Evolutionary conservation across 2,797 vertebrate species (phyloP), one percentile per base, ranked within the genome.

Genomic region (Decapterus maruadsi): DNA sequence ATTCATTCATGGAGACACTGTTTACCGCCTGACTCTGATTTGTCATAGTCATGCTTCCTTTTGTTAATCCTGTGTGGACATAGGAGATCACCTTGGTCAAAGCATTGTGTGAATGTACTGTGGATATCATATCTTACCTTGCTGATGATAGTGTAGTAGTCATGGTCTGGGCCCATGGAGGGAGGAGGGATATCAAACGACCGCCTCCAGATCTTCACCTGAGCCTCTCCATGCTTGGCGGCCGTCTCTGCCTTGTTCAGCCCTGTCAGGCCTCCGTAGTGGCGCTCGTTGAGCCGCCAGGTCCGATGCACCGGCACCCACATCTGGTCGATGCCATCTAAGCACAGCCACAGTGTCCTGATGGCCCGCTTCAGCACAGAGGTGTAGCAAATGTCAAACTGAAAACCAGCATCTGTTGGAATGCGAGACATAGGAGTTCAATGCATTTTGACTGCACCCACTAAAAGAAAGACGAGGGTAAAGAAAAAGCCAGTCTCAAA

Each of bases 301-400:
- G 97, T 98, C 71, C 98, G 95, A 81, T 97, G 94, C 12, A 99
- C 97, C 0, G 97, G 97, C 79, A 98, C 86, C 97, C 98, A 99
- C 98, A 99, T 99, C 90, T 99, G 98, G 89, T 99, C 97, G 22
- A 97, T 97, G 83, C 93, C 82, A 66, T 98, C 98, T 89, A 99
- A 86, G n/a, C 96, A 95, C 1, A 95, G 93, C 97, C 98, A 99
- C 48, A 98, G 95, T 0, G 97, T 99, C 19, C 97, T 96, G 84
- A 96, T 97, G 31, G 97, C 98, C 75, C 98, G 95, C 87, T 98
- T 98, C 88, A 98, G 96, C 70, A 98, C 97, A 0, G 97, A 99
- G 16, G 98, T 99, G 94, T 97, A 98, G 93, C 98, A 99, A 80
- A 99, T 94, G 55, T 99, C 98, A 91, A 99, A 99, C 91, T 99